Evolutionary conservation across 2,797 vertebrate genomes (phyloP).

Genomic region (Tarsius wallacei): DNA sequence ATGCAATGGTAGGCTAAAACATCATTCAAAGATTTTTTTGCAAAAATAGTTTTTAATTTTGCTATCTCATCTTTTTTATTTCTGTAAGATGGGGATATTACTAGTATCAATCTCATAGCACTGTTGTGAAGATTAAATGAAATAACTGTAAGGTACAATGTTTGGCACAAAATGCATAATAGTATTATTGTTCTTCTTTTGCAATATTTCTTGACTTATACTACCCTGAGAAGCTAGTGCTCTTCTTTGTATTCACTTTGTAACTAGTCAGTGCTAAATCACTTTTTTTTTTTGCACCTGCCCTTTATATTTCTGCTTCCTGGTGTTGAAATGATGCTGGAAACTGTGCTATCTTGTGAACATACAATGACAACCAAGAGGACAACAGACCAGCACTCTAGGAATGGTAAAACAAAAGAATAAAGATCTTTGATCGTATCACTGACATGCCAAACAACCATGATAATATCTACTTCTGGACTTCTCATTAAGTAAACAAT

Average conservation of each 20-base stretch:
- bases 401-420: neutral
- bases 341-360: neutral
- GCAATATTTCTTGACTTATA: neutral
- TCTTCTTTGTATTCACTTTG: neutral
- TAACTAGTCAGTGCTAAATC: neutral
- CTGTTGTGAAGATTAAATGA: neutral
- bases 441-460: neutral
- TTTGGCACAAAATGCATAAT: neutral
- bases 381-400: neutral
- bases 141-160: neutral
- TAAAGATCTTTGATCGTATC: neutral
- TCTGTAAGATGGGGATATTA: neutral
- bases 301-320: neutral
- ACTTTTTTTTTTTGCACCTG: neutral
- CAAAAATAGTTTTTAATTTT: conserved; percentile 41
- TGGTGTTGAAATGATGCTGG: neutral
- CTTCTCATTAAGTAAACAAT: neutral
- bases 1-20: neutral
- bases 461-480: neutral
- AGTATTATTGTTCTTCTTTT: neutral
- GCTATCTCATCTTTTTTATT: neutral
- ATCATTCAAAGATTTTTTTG: neutral
- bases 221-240: neutral
- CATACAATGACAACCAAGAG: neutral
- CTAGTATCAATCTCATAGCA: neutral